Percentiles rank a stretch among this genome's conserved stretches.
Conservation (phyloP, 2,797 vertebrate species). For the Echiichthys vipera region DNA sequence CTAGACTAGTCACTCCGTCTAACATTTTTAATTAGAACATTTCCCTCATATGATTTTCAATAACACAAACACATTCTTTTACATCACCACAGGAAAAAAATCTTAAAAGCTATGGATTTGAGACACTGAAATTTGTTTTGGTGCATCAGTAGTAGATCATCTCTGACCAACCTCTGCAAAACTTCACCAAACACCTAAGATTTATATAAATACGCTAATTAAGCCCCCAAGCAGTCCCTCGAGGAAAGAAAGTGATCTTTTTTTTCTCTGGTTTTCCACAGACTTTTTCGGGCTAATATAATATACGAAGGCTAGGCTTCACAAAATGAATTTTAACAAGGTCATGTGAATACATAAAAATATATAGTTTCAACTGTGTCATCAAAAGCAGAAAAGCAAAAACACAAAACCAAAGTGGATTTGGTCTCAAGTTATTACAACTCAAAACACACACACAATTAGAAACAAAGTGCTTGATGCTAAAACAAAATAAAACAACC, state of each 20-base stretch:
- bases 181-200: not conserved
- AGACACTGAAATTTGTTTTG: slow-evolving; percentile 11
- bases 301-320: slow-evolving; percentile 2
- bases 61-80: slow-evolving; percentile 19
- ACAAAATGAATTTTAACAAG: slow-evolving; percentile 3
- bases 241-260: not conserved
- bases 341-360: slow-evolving; percentile 10
- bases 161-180: slow-evolving; percentile 2
- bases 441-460: slow-evolving; percentile 19
- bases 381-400: not conserved
- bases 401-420: slow-evolving; percentile 42
- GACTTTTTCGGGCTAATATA: not conserved
- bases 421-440: slow-evolving; percentile 42
- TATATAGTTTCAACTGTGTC: not conserved
- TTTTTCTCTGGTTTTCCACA: slow-evolving; percentile 2
- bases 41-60: not conserved
- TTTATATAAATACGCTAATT: slow-evolving; percentile 28
- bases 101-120: slow-evolving; percentile 11
- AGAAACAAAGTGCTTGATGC: slow-evolving; percentile 65
- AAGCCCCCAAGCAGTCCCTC: not conserved
- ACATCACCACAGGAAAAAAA: slow-evolving; percentile 9
- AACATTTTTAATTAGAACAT: not conserved
- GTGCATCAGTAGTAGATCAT: not conserved
- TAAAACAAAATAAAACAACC: slow-evolving; percentile 29
- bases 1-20: not conserved